Base-by-base conservation (phyloP, 2,113 vertebrate genomes). In the Nerophis ophidion region DNA sequence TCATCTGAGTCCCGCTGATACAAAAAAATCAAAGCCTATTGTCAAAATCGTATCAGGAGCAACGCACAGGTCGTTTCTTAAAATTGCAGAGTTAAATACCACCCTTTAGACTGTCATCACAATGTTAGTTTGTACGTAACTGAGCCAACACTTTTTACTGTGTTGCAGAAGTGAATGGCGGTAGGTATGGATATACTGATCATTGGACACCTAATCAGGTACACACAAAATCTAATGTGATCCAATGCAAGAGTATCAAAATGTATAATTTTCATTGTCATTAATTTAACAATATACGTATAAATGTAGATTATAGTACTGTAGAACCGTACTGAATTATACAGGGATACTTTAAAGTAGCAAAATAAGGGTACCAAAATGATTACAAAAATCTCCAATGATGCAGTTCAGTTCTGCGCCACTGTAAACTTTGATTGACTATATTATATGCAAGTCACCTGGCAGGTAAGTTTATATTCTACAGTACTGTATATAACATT, bases 11-110 rank as follows among this genome's bases (percentile, higher is more conserved):
- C 57, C 50, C 63, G 50, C 46, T 52, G 55, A 70, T 56, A 65
- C 15, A 67, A 54, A 52, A 34, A 74, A 74, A 69, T 76, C 70
- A 70, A 65, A 53, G 48, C 16, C 60, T 60, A 63, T 80, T 80
- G 71, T 79, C 11, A 55, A 57, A 53, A 63, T 70, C 62, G 70
- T 56, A 62, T 44, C 56, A 40, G 48, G 47, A 35, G 26, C 12
- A 1, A 66, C 54, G 63, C 46, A 63, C 4, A 2, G 9, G 40
- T 14, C 2, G 17, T 47, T 76, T 75, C 38, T 65, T 49, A 44
- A 57, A 60, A 66, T 8, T 40, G 38, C 10, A 9, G 38, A 40
- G 7, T 40, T 40, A 26, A 52, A 52, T 52, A 6, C 12, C 26
- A 26, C 34, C 63, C 71, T 80, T 73, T 69, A 57, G 38, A 6